These are phyloP conservation scores for Bungarus multicinctus DNA, from an alignment of 2,113 vertebrate species.

Conservation along the genomic window DNA sequence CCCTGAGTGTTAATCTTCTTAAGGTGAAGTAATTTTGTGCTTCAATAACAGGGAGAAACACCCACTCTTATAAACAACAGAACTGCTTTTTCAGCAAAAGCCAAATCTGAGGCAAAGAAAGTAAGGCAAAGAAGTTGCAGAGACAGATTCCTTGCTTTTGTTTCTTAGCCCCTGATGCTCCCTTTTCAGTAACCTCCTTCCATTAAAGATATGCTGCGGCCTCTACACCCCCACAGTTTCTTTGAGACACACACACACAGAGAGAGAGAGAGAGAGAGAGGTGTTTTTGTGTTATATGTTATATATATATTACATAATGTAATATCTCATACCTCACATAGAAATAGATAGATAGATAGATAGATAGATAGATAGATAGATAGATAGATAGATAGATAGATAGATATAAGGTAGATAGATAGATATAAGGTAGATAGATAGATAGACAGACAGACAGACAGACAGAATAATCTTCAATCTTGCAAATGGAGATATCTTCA, in stretches of 20 bases:
- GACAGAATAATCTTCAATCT: neutral
- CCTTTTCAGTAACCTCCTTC: neutral
- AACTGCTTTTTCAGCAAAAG: neutral
- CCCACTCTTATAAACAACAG: neutral
- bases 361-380: too few relatives aligned
- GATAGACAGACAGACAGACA: neutral
- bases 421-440: neutral
- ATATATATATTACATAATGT: neutral
- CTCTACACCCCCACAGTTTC: neutral
- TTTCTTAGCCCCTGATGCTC: neutral
- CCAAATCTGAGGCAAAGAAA: neutral
- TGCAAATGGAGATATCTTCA: slow-evolving; percentile 44
- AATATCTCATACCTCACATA: neutral
- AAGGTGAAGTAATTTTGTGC: slow-evolving; percentile 23
- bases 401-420: neutral
- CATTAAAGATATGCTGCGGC: neutral
- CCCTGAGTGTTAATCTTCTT: slow-evolving; percentile 29
- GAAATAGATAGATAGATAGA: too few relatives aligned
- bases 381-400: too few relatives aligned
- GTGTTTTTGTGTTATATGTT: too few relatives aligned
- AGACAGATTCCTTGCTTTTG: too few relatives aligned
- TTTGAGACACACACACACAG: neutral
- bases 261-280: too few relatives aligned
- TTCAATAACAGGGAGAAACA: slow-evolving; percentile 6
- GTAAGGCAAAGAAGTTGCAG: neutral